These are phyloP conservation scores for Bothrops jararaca DNA, from an alignment of 2,113 vertebrate species.

Conservation along the genomic window DNA sequence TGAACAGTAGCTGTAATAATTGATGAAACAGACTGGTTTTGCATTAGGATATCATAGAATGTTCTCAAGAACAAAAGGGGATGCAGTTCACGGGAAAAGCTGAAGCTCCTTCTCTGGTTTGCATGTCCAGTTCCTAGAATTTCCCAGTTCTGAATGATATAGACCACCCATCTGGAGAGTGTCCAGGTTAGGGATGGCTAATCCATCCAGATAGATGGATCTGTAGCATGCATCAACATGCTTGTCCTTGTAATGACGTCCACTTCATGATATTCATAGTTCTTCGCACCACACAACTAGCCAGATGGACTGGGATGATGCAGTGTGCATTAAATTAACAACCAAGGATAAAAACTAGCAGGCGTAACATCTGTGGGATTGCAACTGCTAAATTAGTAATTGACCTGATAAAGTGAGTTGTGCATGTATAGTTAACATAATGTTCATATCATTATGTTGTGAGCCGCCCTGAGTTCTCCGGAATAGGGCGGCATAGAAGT, in stretches of 20 bases:
- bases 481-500: too few relatives aligned
- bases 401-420: neutral
- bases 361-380: neutral
- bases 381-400: neutral
- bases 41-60: neutral
- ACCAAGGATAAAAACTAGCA: neutral
- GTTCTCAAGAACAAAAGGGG: neutral
- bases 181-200: neutral
- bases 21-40: neutral
- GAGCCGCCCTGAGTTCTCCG: too few relatives aligned
- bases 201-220: neutral
- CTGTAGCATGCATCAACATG: neutral
- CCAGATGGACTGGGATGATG: neutral
- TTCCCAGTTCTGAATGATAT: neutral
- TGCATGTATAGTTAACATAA: neutral
- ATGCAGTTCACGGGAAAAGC: neutral
- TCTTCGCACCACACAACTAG: neutral
- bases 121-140: neutral
- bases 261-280: neutral
- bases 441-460: too few relatives aligned
- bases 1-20: neutral
- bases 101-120: neutral
- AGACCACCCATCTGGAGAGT: neutral
- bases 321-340: neutral
- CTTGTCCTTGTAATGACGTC: neutral